These are phyloP conservation scores for Fulmarus glacialis DNA, from an alignment of 2,113 vertebrate species.

Conservation along the genomic window DNA sequence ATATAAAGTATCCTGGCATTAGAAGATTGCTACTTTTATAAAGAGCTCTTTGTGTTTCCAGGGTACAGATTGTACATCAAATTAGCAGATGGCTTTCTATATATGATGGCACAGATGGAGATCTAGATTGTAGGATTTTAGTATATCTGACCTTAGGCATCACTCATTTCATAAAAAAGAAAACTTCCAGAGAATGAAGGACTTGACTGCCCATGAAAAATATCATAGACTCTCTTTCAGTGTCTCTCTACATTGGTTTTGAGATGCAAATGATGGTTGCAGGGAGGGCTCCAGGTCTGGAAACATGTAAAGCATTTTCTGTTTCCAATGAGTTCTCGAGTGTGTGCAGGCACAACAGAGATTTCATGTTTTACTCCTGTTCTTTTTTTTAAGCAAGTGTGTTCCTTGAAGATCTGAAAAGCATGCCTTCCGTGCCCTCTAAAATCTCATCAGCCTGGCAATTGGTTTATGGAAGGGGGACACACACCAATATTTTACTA, in stretches of 20 bases:
- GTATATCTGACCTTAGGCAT: neutral
- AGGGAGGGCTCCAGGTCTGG: neutral
- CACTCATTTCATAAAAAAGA: neutral
- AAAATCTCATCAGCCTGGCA: neutral
- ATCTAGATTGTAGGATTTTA: neutral
- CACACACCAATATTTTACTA: neutral
- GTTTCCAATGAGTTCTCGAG: neutral
- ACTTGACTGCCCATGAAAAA: neutral
- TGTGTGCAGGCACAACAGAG: neutral
- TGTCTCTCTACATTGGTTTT: neutral
- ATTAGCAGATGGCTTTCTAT: neutral
- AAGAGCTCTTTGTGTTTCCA: neutral
- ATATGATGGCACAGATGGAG: neutral
- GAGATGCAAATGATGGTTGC: neutral
- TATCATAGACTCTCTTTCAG: neutral
- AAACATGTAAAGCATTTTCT: neutral
- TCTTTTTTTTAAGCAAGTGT: neutral
- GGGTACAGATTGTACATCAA: neutral
- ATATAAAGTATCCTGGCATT: neutral
- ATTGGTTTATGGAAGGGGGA: neutral
- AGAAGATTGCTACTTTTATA: neutral
- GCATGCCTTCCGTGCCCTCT: neutral
- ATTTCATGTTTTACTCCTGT: neutral
- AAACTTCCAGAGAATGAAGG: neutral
- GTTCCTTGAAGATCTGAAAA: neutral